A percentile compares a stretch with the other conserved stretches of the same genome.
phyloP scores from a whole-genome alignment of 2,888 invertebrate species.

The Thera britannica region DNA sequence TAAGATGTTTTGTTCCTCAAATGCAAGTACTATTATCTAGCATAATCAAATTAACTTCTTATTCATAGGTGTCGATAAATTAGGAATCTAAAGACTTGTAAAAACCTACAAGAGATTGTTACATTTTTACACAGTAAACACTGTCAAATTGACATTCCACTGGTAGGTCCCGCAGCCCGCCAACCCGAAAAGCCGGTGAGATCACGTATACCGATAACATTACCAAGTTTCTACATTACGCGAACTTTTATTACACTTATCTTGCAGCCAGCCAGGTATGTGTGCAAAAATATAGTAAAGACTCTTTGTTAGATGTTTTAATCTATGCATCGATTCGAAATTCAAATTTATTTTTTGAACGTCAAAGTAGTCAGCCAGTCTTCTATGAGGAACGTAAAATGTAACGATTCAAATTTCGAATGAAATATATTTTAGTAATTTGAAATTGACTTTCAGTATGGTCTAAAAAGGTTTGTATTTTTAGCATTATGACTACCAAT shows the following conservation, averaged over 20 bases:
- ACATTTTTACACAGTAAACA: neutral
- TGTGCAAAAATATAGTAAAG: slow-evolving; percentile 63
- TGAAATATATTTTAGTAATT: too few species aligned
- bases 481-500: too few species aligned
- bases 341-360: slow-evolving; percentile 24
- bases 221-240: slow-evolving; percentile 81
- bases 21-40: too few species aligned
- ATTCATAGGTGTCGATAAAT: too few species aligned
- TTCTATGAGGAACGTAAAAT: neutral
- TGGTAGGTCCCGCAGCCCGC: slow-evolving; percentile 60
- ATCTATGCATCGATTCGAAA: slow-evolving; percentile 38
- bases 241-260: slow-evolving; percentile 83
- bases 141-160: slow-evolving; percentile 61
- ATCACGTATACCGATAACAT: slow-evolving; percentile 84
- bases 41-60: too few species aligned
- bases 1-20: too few species aligned
- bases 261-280: slow-evolving; percentile 66
- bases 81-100: too few species aligned
- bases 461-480: too few species aligned
- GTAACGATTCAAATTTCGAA: too few species aligned
- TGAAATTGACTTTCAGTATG: too few species aligned
- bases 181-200: slow-evolving; percentile 74
- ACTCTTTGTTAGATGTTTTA: slow-evolving; percentile 46
- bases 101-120: too few species aligned
- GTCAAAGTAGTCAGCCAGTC: too few species aligned